phyloP scores from a whole-genome alignment of 2,113 vertebrate genomes.

The Tricholaema leucomelas region DNA sequence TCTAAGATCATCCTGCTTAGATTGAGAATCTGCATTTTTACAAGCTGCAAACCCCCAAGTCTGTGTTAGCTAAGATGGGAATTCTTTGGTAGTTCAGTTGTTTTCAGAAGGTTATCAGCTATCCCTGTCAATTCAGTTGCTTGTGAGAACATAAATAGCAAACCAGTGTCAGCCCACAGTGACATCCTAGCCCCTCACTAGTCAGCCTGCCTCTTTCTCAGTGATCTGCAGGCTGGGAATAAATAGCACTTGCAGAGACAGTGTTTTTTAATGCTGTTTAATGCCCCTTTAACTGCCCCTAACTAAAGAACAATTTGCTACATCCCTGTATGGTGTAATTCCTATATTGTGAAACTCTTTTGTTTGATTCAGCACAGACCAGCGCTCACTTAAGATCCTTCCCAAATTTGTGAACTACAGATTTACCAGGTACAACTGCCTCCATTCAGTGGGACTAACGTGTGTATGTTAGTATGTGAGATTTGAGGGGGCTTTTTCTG shows the following conservation, averaged over 20 bases:
- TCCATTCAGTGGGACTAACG: background rate
- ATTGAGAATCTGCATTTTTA: background rate
- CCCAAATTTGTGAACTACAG: background rate
- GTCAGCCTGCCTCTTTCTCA: slow-evolving; percentile 11
- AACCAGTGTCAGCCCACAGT: background rate
- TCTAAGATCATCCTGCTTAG: background rate
- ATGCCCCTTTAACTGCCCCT: background rate
- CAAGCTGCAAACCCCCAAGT: background rate
- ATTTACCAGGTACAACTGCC: slow-evolving; percentile 55
- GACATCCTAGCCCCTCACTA: background rate
- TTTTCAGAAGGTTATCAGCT: slow-evolving; percentile 40
- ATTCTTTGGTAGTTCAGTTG: slow-evolving; percentile 16
- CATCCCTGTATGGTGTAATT: background rate
- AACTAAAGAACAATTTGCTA: background rate
- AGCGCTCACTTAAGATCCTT: background rate
- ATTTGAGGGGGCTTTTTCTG: slow-evolving; percentile 15
- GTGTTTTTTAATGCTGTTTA: background rate
- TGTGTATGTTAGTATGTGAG: background rate
- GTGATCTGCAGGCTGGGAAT: slow-evolving; percentile 3
- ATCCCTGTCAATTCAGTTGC: slow-evolving; percentile 1
- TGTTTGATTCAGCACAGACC: background rate
- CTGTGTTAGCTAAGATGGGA: background rate
- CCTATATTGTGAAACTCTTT: background rate
- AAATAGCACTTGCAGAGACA: slow-evolving; percentile 17
- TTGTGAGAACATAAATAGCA: slow-evolving; percentile 39